Evolutionary conservation across 2,888 invertebrate species (phyloP).

Genomic region (Hyposoter dolosus): DNA sequence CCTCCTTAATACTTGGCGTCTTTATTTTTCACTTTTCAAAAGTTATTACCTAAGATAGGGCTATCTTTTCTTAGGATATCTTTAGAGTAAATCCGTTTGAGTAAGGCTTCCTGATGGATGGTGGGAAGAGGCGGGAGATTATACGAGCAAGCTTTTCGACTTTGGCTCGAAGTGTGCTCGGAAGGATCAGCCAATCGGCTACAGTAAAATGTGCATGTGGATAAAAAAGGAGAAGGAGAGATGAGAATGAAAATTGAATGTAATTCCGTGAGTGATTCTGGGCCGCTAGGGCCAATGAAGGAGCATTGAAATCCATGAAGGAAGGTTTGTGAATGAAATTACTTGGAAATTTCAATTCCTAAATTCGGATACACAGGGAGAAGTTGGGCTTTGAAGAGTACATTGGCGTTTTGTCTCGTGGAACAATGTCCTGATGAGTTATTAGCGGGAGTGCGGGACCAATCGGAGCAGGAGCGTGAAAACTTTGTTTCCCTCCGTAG

Average conservation of each 20-base stretch:
- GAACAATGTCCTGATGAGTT: neutral
- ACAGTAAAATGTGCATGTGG: neutral
- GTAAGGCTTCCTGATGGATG: neutral
- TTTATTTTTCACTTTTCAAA: too few relatives aligned
- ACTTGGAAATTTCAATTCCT: too few relatives aligned
- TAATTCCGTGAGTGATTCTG: neutral
- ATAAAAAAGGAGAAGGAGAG: neutral
- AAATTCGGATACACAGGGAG: neutral
- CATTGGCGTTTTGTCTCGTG: neutral
- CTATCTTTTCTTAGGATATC: slow-evolving; percentile 36
- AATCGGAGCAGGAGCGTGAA: neutral
- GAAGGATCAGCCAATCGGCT: neutral
- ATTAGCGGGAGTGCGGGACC: neutral
- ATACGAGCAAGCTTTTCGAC: slow-evolving; percentile 9
- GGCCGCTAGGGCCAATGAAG: neutral
- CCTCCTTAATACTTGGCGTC: too few relatives aligned
- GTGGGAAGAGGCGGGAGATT: neutral
- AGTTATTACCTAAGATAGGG: slow-evolving; percentile 18
- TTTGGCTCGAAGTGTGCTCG: neutral
- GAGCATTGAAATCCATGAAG: neutral
- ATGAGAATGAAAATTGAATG: neutral
- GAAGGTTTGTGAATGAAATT: neutral
- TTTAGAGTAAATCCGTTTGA: slow-evolving; percentile 52
- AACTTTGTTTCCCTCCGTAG: neutral
- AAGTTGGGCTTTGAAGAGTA: neutral